phyloP scores from a whole-genome alignment of 2,888 invertebrate genomes.

The Endotricha flammealis region DNA sequence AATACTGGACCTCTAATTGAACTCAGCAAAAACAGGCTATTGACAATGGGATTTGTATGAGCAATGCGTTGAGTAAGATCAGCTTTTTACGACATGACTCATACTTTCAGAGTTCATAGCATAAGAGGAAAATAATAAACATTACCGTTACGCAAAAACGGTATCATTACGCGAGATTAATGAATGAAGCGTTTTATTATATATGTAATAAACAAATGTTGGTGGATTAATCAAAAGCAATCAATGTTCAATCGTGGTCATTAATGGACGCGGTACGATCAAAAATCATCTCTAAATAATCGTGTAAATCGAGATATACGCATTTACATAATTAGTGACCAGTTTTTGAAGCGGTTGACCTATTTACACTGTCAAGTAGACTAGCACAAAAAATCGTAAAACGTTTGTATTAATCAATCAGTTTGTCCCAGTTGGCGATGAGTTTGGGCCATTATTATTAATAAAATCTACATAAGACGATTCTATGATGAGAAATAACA shows the following conservation, averaged over 20 bases:
- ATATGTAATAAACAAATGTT: background rate
- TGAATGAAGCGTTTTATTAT: slow-evolving; percentile 5
- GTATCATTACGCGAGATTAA: background rate
- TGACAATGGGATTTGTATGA: slow-evolving; percentile 61
- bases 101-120: slow-evolving; percentile 25
- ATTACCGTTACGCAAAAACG: background rate
- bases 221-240: slow-evolving; percentile 2
- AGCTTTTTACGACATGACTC: slow-evolving; percentile 49
- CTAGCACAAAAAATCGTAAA: slow-evolving; percentile 39
- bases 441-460: slow-evolving; percentile 53
- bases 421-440: slow-evolving; percentile 45
- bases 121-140: slow-evolving; percentile 14
- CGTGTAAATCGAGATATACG: slow-evolving; percentile 25
- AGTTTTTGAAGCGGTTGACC: slow-evolving; percentile 38
- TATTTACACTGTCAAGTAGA: slow-evolving; percentile 34
- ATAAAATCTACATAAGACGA: slow-evolving; percentile 18
- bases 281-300: slow-evolving; percentile 25
- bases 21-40: slow-evolving; percentile 53
- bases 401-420: slow-evolving; percentile 37
- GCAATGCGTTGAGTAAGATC: slow-evolving; percentile 55
- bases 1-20: slow-evolving; percentile 53
- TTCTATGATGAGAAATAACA: background rate
- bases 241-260: slow-evolving; percentile 4
- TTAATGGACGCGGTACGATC: slow-evolving; percentile 14
- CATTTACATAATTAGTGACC: slow-evolving; percentile 37